These are phyloP conservation scores for Brachylomia viminalis DNA, from an alignment of 2,888 invertebrate genomes.

Conservation along the genomic window DNA sequence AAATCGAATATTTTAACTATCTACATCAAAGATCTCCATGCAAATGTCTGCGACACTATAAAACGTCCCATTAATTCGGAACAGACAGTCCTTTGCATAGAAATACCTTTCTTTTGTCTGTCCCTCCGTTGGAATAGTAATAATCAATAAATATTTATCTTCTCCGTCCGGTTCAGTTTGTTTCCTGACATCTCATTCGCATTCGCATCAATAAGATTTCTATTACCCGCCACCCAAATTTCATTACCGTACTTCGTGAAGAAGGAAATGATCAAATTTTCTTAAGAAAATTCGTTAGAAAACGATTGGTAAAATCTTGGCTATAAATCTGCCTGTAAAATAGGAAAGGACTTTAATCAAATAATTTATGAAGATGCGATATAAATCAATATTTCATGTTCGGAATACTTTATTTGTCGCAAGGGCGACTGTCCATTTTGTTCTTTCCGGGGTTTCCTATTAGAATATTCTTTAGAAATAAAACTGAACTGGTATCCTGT, in stretches of 20 bases:
- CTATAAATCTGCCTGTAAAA: constrained; percentile 47
- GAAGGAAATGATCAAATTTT: constrained; percentile 63
- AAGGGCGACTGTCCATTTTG: background rate
- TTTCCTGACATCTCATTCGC: constrained; percentile 66
- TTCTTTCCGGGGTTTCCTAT: background rate
- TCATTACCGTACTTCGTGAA: constrained; percentile 59
- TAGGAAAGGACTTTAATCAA: constrained; percentile 49
- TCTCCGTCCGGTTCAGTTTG: constrained; percentile 59
- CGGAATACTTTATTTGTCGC: background rate
- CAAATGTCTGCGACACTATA: constrained; percentile 59
- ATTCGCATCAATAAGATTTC: constrained; percentile 67
- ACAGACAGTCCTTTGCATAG: constrained; percentile 64
- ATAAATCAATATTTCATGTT: constrained; percentile 29
- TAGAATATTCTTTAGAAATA: background rate
- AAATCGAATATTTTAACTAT: constrained; percentile 66
- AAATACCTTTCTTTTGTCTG: constrained; percentile 67
- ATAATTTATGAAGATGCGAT: constrained; percentile 36
- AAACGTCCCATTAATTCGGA: constrained; percentile 61
- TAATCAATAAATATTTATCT: constrained; percentile 72
- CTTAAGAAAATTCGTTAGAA: constrained; percentile 48
- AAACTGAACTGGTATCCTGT: background rate
- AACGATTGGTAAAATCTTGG: constrained; percentile 49
- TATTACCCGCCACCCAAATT: constrained; percentile 68
- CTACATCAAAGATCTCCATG: constrained; percentile 53
- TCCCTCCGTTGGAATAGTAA: constrained; percentile 61